Evolutionary conservation across 2,888 invertebrate genomes (phyloP), one percentile per base, ranked within the genome.

Genomic region (Nomada fabriciana): DNA sequence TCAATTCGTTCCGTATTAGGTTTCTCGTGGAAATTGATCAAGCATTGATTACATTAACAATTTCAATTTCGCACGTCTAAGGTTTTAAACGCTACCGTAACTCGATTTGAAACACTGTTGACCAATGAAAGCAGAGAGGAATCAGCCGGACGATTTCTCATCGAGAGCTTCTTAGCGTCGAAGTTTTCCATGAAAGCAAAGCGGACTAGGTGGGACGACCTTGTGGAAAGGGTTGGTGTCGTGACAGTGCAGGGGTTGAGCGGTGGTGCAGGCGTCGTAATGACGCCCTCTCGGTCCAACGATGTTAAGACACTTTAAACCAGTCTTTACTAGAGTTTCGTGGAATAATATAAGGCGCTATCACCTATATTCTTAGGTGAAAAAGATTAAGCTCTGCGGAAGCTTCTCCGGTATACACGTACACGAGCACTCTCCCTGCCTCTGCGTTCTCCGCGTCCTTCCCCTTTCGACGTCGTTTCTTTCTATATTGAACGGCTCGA

Each of bases 271-370:
- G 73, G 83, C 77, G 71, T 73, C 80, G 88, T 85, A 89, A 89
- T 88, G 88, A 85, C 80, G 67, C 69, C 82, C 84, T 83, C 86
- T 82, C 76, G 80, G 79, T 81, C 80, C 81, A 73, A 82, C 83
- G 83, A 86, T 85, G 86, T 89, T 89, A 85, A 85, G 80, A 86
- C 85, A 85, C 86, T 89, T 89, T 86, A 86, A 89, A 85, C 82
- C 83, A 76, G 73, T 87, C 86, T 88, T 86, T 86, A 89, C 84
- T 86, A 76, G 86, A 81, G 82, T 77, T 85, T 82, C 85, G 80
- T 70, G 63, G 79, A 82, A 85, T 83, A 86, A 86, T 89, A 88
- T 88, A 82, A 87, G 77, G 83, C 63, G 78, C 79, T 85, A 86
- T 83, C 85, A 83, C 85, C 85, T 85, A 88, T 89, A 85, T 83